Percentiles rank a stretch among this genome's conserved stretches.
Evolutionary conservation across 2,113 vertebrate genomes (phyloP).

Genomic region (Stigmatopora nigra): DNA sequence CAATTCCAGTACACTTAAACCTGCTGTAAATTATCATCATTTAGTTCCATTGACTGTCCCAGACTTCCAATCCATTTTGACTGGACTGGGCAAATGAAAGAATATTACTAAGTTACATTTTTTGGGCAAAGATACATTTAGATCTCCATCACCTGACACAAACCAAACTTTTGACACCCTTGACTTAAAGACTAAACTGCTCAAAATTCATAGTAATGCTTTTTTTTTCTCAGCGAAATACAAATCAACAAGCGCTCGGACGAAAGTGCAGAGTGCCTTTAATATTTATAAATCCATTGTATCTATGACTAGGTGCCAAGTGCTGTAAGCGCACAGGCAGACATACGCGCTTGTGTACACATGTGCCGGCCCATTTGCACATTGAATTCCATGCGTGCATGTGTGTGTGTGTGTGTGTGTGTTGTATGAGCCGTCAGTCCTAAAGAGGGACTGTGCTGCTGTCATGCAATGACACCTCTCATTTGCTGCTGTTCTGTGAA

Average conservation of each 20-base stretch:
- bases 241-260: neutral
- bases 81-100: no score
- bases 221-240: conserved; percentile 11
- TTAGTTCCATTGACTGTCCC: no score
- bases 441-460: conserved; percentile 53
- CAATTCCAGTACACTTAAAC: no score
- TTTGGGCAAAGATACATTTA: no score
- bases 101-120: no score
- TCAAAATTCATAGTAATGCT: conserved; percentile 47
- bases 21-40: no score
- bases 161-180: no score
- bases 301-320: conserved; percentile 38
- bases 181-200: conserved; percentile 38
- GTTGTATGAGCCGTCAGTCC: conserved; percentile 38
- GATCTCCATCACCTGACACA: no score
- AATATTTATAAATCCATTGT: conserved; percentile 30
- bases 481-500: conserved; percentile 67
- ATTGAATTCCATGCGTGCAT: conserved; percentile 4
- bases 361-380: conserved; percentile 4
- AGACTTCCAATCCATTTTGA: no score
- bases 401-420: conserved; percentile 22
- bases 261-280: conserved; percentile 12
- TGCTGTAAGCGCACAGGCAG: conserved; percentile 20
- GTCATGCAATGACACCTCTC: conserved; percentile 63
- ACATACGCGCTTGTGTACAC: conserved; percentile 27